A percentile compares a stretch with the other conserved stretches of the same genome.
These are phyloP conservation scores for Leucoptera coffeella DNA, from an alignment of 2,888 invertebrate genomes.

Conservation along the genomic window DNA sequence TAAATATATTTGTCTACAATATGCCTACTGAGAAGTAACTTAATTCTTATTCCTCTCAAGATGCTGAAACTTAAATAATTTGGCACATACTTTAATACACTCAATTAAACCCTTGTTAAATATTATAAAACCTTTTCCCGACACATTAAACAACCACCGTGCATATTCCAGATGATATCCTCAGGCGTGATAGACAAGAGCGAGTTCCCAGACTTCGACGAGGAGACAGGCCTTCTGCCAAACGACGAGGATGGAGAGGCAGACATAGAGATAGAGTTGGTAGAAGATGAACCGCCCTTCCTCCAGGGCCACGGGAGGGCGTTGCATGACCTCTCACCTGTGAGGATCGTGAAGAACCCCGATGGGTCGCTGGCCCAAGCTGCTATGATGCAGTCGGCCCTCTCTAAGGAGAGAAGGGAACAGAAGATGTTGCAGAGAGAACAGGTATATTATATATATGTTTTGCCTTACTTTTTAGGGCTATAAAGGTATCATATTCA, in stretches of 20 bases:
- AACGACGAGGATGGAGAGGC: constrained; percentile 93
- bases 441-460: no score
- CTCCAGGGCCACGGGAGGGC: constrained; percentile 89
- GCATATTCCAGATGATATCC: constrained; percentile 71
- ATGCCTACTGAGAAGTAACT: no score
- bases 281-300: constrained; percentile 98
- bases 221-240: constrained; percentile 87
- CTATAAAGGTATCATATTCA: no score
- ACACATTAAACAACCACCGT: neutral
- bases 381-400: constrained; percentile 98
- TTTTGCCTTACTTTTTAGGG: no score
- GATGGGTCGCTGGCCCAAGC: constrained; percentile 98
- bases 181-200: constrained; percentile 88
- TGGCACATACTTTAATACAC: no score
- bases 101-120: no score
- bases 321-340: constrained; percentile 87
- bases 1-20: no score
- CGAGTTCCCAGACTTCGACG: constrained; percentile 96
- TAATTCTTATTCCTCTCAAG: no score
- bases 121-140: no score
- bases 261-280: constrained; percentile 97
- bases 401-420: constrained; percentile 95
- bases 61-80: no score
- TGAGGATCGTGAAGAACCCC: constrained; percentile 95
- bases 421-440: constrained; percentile 94